Base-by-base conservation (phyloP, 2,797 vertebrate genomes). In the Diplodus puntazzo region DNA sequence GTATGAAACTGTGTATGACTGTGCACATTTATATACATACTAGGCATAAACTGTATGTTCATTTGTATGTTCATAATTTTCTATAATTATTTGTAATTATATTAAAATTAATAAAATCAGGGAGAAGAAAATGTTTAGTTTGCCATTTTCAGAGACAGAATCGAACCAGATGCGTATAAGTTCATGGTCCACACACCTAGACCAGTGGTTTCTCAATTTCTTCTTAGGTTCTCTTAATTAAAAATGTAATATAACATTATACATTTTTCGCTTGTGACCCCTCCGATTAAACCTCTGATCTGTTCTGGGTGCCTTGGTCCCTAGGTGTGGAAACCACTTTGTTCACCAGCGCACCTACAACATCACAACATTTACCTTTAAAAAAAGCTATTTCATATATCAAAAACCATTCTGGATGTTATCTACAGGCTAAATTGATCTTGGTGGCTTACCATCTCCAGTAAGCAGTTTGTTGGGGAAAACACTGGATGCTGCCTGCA, bases 401-500 rank as follows among this genome's bases (percentile, higher is more conserved):
- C 21, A 69, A n/a, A 20, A 57, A 14, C 21, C 54, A 48, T 13
- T 23, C 5, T 53, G 17, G 1, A 25, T 17, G 10, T 20, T 21
- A 64, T 27, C 12, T 66, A 30, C 39, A 20, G 14, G 68, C 49
- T 23, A 63, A n/a, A 53, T 14, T 23, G 42, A 72, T 62, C 52
- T 34, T 12, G 16, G 62, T 30, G 20, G 5, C 14, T 65, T 42
- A n/a, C 3, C 23, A 55, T 21, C 18, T 46, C 3, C 12, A 25
- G 42, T 46, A n/a, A 58, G 55, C 1, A 16, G 2, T 55, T 73
- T 65, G n/a, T 46, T 8, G 10, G 1, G 9, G 8, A 23, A 73
- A 73, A 57, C 7, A 69, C n/a, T 43, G 25, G 54, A 68, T 77
- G 14, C 30, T 4, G n/a, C 20, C 11, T 57, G 25, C 13, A 61